Evolutionary conservation across 1,140 invertebrate species (phyloP).

Genomic region (Listronotus bonariensis): DNA sequence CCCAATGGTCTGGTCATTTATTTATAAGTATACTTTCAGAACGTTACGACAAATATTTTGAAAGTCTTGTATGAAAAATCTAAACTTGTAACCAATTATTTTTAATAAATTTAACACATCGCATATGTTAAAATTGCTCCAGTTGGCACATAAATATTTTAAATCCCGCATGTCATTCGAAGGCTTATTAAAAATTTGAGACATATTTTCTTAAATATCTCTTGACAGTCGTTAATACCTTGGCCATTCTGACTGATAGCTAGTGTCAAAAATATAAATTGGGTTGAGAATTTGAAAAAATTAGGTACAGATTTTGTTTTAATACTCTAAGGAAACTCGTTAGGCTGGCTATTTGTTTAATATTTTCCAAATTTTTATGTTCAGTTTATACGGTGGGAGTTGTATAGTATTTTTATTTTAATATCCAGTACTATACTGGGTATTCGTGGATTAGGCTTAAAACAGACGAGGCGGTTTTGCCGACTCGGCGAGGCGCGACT

Average conservation of each 20-base stretch:
- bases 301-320: background rate
- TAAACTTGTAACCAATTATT: slow-evolving; percentile 9
- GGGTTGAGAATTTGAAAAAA: slow-evolving; percentile 12
- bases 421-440: no score
- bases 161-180: slow-evolving; percentile 9
- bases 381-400: no score
- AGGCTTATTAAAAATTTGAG: slow-evolving; percentile 14
- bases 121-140: background rate
- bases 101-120: background rate
- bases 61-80: background rate
- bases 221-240: slow-evolving; percentile 1
- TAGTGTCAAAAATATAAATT: slow-evolving; percentile 13
- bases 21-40: no score
- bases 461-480: no score
- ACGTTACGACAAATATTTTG: background rate
- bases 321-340: no score
- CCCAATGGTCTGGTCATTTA: no score
- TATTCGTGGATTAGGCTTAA: no score
- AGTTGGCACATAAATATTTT: slow-evolving; percentile 13
- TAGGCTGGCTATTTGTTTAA: no score
- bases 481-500: no score
- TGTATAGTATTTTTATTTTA: no score
- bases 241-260: slow-evolving; percentile 8
- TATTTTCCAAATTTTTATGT: no score
- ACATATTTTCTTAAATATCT: slow-evolving; percentile 5